Base-by-base conservation (phyloP, 2,797 vertebrate genomes). In the Scolopax rusticola region DNA sequence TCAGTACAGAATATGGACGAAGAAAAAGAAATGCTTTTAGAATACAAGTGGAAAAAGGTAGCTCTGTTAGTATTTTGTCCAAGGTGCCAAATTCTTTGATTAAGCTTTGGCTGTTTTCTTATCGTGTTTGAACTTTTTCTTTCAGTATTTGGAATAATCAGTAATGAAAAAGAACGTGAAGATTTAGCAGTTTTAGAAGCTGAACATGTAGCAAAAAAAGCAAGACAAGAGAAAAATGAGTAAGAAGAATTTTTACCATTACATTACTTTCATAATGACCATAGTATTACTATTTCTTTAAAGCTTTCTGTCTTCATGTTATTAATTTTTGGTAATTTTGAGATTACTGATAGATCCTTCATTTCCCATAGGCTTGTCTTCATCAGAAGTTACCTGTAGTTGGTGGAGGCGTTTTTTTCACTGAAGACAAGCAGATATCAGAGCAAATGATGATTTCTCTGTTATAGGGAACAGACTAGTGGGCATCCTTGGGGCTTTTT, bases 41-140 rank as follows among this genome's bases (percentile, higher is more conserved):
- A 97, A 99, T 99, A 96, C 99, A 99, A 89, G 99, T 99, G 56
- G 99, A 99, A 93, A 99, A 99, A 99, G 98, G 99, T 99, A 94
- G 91, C 94, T 96, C 41, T 96, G 21, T 93, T 57, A 71, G 9
- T 68, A 2, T 36, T 74, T 20, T 21, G 56, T 36, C 51, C 51
- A 43, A 94, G 65, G 80, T 8, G 11, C 40, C 14, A 33, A 38
- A 43, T 68, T 78, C 14, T 77, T 77, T 78, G 36, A 27, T 45
- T 65, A 8, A 20, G 3, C 17, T 87, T 86, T 80, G 40, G 6
- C 60, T 88, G 13, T 47, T 73, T 84, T 61, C 59, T 69, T 54
- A 90, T 8, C 5, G 0, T 27, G 50, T 82, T 74, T 96, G 14
- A 36, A 57, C 57, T 67, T 97, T 92, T 88, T 82, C 30, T 94